Percentiles rank a stretch among this genome's conserved stretches.
Evolutionary conservation across 2,797 vertebrate genomes (phyloP).

Genomic region (Columba guinea): DNA sequence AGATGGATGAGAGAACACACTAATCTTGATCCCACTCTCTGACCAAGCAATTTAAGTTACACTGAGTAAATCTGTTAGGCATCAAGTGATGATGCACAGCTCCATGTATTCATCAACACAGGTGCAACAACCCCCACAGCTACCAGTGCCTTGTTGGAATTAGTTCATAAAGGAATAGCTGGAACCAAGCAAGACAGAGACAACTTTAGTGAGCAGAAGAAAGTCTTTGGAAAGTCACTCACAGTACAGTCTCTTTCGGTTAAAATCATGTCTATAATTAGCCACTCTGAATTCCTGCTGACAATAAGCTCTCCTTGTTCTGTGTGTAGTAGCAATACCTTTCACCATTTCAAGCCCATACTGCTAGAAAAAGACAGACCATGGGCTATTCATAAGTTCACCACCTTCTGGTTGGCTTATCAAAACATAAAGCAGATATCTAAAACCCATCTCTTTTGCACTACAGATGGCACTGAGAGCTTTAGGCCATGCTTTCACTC

Average conservation of each 20-base stretch:
- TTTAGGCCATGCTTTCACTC: background rate
- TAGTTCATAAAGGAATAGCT: background rate
- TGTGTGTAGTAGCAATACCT: background rate
- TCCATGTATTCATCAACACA: background rate
- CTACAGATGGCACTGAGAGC: background rate
- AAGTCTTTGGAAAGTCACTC: background rate
- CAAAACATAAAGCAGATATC: background rate
- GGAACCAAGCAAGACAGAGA: background rate
- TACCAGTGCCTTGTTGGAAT: background rate
- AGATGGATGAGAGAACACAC: background rate
- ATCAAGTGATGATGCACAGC: background rate
- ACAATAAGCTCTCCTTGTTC: background rate
- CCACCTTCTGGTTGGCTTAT: background rate
- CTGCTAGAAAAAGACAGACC: background rate
- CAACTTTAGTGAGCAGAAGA: background rate
- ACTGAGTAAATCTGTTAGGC: background rate
- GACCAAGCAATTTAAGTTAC: background rate
- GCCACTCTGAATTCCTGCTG: background rate
- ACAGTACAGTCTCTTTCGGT: background rate
- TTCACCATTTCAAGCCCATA: background rate
- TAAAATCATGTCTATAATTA: background rate
- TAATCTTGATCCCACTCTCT: background rate
- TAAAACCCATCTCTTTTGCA: background rate
- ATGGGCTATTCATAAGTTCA: rapidly evolving
- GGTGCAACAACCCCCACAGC: background rate